Evolutionary conservation across 2,113 vertebrate genomes (phyloP), one percentile per base, ranked within the genome.

Genomic region (Plectropomus leopardus): DNA sequence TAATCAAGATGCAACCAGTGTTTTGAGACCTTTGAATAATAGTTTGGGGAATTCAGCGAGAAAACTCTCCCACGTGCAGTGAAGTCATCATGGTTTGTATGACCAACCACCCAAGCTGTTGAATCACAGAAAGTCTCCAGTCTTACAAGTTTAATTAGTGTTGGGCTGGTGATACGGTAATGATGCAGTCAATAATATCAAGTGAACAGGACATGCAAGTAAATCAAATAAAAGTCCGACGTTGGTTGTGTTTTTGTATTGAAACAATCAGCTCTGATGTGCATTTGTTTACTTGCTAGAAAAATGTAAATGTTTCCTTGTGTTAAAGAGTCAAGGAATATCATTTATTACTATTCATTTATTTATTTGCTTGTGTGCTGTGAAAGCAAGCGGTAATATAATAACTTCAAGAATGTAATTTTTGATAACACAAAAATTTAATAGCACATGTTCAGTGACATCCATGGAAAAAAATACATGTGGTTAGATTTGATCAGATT

Each of bases 41-140:
- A 57, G 71, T 87, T 86, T 87, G 75, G 82, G 87, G 80, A 87
- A 86, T 89, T 87, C 66, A 82, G 34, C 63, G 70, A 75, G 77
- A 89, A n/a, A 76, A 66, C 55, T 78, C 82, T 80, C 89, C 82
- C 84, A 89, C 87, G 65, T 78, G 59, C 9, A 76, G 34, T 83
- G 82, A 75, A 88, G 60, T 88, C 84, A 88, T 86, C 82, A 26
- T 11, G 28, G 68, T 84, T 78, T 60, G 47, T 44, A 58, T 78
- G 78, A 84, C 76, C 71, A 82, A 63, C 71, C 80, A 58, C 54
- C 24, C 72, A 50, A 78, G 68, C 72, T 85, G 74, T 36, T 81
- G 68, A 77, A 45, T 51, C 68, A 79, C 63, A 73, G 42, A 78
- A 64, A 30, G 48, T 76, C 70, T 81, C 54, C 61, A 68, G 68